Evolutionary conservation across 1,140 invertebrate genomes (phyloP), one percentile per base, ranked within the genome.

Genomic region (Physella acuta): DNA sequence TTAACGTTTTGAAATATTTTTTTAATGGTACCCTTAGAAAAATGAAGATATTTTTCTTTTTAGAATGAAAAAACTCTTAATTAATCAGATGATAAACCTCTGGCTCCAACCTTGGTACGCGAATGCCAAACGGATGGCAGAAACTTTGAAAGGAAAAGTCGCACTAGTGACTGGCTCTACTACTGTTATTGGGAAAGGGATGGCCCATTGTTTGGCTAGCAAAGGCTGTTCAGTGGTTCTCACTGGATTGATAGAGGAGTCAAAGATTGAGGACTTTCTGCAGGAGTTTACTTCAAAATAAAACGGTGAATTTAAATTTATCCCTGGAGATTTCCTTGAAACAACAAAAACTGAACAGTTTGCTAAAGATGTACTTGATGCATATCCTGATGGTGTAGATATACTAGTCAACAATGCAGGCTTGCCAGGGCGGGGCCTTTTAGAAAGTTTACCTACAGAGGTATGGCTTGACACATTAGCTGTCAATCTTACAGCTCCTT

Each of bases 161-260:
- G 80, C 80, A 20, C 56, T 82, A 30, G 78, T 84, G 3, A 83
- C 81, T 5, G 82, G 81, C 11, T 82, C 80, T 0, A 82, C 82
- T 0, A 80, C 77, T 62, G 84, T 82, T 4, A 85, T 85, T 70
- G 84, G 84, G 31, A 70, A 81, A 24, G 82, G 77, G 1, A 80
- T 85, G 53, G 81, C 79, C 28, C 64, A 71, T 16, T 30, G 51
- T 36, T 72, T 84, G 44, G 83, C 82, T 0, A 60, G 74, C 55
- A 68, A 73, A 36, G 81, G 81, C 20, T 73, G 71, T 71, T 60
- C 75, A 20, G 63, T 85, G 14, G 71, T 85, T 11, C 44, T 84
- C 28, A 81, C 79, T 60, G 82, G 82, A 26, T 67, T 71, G 5
- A 53, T 61, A 0, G 49, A 37, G 33, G 26, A 56, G 16, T 4